Evolutionary conservation across 2,113 vertebrate genomes (phyloP).

Genomic region (Siniperca chuatsi): DNA sequence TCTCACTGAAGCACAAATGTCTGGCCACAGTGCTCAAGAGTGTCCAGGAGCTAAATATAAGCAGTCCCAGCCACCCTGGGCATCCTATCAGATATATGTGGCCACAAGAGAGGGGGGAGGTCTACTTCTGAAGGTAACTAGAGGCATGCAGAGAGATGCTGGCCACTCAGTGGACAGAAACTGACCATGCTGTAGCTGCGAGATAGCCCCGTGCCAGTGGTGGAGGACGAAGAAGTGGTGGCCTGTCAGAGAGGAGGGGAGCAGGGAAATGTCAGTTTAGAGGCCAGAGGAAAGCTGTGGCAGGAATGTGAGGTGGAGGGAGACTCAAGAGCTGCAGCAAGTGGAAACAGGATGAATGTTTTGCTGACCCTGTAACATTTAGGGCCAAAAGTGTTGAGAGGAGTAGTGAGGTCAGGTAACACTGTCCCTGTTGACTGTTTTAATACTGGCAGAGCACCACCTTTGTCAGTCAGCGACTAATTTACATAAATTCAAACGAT

Average conservation of each 20-base stretch:
- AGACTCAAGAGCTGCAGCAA: constrained; percentile 79
- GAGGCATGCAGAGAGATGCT: constrained; percentile 48
- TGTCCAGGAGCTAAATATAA: constrained; percentile 70
- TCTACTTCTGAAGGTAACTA: constrained; percentile 41
- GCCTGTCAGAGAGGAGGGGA: constrained; percentile 68
- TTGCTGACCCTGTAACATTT: constrained; percentile 40
- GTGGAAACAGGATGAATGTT: constrained; percentile 63
- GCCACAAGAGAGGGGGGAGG: constrained; percentile 33
- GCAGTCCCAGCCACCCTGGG: constrained; percentile 7
- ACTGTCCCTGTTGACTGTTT: neutral
- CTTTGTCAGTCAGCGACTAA: neutral
- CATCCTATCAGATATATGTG: constrained; percentile 47
- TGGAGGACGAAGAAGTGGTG: constrained; percentile 77
- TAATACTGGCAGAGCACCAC: neutral
- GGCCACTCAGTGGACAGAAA: constrained; percentile 68
- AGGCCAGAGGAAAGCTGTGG: constrained; percentile 44
- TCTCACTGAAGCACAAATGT: constrained; percentile 42
- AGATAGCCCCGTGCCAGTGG: constrained; percentile 83
- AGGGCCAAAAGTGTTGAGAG: constrained; percentile 14
- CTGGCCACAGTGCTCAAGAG: constrained; percentile 27
- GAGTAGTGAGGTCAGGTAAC: constrained; percentile 32
- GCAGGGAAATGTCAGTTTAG: constrained; percentile 47
- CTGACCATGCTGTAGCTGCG: constrained; percentile 93
- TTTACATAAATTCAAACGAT: constrained; percentile 53
- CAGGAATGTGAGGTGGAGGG: constrained; percentile 34